A percentile compares a stretch with the other conserved stretches of the same genome.
phyloP scores from a whole-genome alignment of 2,113 vertebrate genomes.

The Periophthalmodon schlosseri region DNA sequence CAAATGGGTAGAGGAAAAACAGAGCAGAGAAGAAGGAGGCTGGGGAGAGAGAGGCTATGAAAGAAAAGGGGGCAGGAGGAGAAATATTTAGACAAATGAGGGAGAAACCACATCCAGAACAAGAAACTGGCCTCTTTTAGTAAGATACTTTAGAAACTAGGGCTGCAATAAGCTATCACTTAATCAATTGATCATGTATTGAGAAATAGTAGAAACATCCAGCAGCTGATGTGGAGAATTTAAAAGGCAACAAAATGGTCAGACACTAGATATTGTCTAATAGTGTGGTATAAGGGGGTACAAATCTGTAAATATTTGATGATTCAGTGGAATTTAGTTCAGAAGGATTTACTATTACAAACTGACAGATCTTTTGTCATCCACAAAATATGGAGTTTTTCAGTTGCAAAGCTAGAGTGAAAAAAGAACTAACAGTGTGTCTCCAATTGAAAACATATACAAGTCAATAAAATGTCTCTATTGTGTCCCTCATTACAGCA shows the following conservation, averaged over 20 bases:
- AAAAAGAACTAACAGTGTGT: neutral
- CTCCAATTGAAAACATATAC: neutral
- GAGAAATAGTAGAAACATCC: neutral
- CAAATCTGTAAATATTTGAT: neutral
- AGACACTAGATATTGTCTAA: neutral
- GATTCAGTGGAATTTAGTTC: neutral
- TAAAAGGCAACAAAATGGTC: too few relatives aligned
- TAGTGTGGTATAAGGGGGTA: neutral
- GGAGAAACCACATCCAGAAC: conserved; percentile 28
- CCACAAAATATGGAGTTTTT: neutral
- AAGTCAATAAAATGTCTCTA: neutral
- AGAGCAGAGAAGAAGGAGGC: conserved; percentile 36
- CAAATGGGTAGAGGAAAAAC: conserved; percentile 58
- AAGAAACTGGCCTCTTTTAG: conserved; percentile 25
- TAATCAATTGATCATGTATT: neutral
- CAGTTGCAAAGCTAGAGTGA: neutral
- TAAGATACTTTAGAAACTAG: conserved; percentile 4
- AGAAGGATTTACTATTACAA: neutral
- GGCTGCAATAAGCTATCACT: neutral
- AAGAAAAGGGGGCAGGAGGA: conserved; percentile 14
- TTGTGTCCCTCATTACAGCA: neutral
- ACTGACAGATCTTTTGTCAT: neutral
- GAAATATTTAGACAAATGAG: conserved; percentile 44
- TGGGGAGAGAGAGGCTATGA: conserved; percentile 14
- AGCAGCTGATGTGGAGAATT: neutral